Percentiles rank a stretch among this genome's conserved stretches.
Conservation (phyloP, 2,113 vertebrate genomes). For the Coreoperca whiteheadi region DNA sequence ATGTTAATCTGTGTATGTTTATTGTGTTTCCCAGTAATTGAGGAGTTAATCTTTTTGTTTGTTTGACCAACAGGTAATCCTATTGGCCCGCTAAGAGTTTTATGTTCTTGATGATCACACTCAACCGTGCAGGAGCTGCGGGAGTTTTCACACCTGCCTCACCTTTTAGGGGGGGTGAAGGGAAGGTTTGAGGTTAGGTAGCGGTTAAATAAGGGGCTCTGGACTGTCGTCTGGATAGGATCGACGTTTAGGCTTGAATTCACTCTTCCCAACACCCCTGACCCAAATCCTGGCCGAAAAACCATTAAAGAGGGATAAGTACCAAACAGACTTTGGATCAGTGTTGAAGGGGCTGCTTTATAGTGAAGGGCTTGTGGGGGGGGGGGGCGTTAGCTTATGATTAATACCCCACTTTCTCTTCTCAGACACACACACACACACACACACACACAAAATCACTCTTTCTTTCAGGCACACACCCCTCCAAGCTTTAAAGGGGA, state of each 20-base stretch:
- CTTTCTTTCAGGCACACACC: constrained; percentile 23
- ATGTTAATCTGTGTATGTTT: constrained; percentile 5
- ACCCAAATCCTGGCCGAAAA: constrained; percentile 65
- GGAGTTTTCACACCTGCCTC: constrained; percentile 46
- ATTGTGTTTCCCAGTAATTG: constrained; percentile 44
- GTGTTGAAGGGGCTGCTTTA: constrained; percentile 61
- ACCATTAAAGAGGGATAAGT: constrained; percentile 67
- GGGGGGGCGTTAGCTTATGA: constrained; percentile 58
- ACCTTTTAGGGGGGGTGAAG: background rate
- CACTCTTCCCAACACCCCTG: constrained; percentile 49
- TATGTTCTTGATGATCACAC: constrained; percentile 60
- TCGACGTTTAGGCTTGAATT: constrained; percentile 27
- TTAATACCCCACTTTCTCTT: constrained; percentile 72
- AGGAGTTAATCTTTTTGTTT: constrained; percentile 77
- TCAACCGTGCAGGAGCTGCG: constrained; percentile 15
- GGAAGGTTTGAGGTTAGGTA: constrained; percentile 14
- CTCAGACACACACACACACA: constrained; percentile 40
- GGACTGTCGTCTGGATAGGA: constrained; percentile 9
- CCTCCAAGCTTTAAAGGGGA: constrained; percentile 73
- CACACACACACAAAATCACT: constrained; percentile 32
- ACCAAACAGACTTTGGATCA: constrained; percentile 68
- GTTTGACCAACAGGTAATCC: constrained; percentile 74
- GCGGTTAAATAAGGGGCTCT: constrained; percentile 2
- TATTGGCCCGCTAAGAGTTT: constrained; percentile 70
- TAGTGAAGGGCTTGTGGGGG: constrained; percentile 28